Conservation (phyloP, 2,113 vertebrate species). For the Nansenia antarctica region DNA sequence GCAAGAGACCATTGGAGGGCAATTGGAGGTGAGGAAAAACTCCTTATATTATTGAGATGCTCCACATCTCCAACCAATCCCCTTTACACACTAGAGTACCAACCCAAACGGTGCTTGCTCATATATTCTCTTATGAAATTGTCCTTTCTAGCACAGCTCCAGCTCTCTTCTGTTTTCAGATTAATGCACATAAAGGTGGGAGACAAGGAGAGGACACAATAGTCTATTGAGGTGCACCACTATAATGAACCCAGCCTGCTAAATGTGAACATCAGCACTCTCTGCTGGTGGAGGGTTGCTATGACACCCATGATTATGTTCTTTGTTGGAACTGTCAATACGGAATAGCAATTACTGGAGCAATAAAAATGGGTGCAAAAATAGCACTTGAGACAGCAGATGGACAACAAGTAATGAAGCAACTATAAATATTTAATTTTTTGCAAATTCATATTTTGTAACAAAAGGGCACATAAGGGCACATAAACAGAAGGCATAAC, state of each 20-base stretch:
- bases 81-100: too few species aligned
- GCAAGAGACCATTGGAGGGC: not conserved
- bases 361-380: too few species aligned
- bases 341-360: too few species aligned
- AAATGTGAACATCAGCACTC: not conserved
- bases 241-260: not conserved
- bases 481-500: conserved; percentile 12
- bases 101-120: too few species aligned
- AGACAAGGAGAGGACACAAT: not conserved
- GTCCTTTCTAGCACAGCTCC: too few species aligned
- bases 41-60: not conserved
- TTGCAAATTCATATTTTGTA: conserved; percentile 26
- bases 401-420: not conserved
- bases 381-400: too few species aligned
- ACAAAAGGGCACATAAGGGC: conserved; percentile 17
- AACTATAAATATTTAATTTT: conserved; percentile 58
- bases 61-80: not conserved
- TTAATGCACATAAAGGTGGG: too few species aligned
- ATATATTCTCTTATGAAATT: too few species aligned
- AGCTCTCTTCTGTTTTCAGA: too few species aligned
- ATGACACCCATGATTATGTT: not conserved
- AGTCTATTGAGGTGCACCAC: not conserved
- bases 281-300: not conserved
- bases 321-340: too few species aligned
- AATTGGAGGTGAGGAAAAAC: not conserved